Percentiles rank a stretch among this genome's conserved stretches.
Evolutionary conservation across 2,113 vertebrate species (phyloP).

Genomic region (Pterocles burchelli): DNA sequence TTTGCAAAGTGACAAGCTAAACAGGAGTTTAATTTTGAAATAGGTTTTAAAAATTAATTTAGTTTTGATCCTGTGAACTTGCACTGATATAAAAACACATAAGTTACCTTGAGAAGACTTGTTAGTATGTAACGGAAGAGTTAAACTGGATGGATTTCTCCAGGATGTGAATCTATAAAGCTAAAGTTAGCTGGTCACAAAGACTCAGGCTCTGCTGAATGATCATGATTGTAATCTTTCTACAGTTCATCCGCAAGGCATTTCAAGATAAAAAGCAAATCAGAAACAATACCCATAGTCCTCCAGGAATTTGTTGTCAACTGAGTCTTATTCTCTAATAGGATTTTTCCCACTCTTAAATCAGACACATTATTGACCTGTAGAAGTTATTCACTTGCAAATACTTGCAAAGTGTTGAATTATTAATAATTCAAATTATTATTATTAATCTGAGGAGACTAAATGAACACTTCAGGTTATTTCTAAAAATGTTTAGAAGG

Average conservation of each 20-base stretch:
- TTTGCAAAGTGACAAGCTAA: neutral
- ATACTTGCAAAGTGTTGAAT: neutral
- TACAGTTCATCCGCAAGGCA: neutral
- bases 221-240: conserved; percentile 24
- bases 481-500: neutral
- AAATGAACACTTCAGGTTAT: neutral
- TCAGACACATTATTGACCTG: neutral
- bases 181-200: neutral
- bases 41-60: neutral
- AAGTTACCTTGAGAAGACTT: conserved; percentile 1
- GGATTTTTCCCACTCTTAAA: neutral
- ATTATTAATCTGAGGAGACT: neutral
- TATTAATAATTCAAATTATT: neutral
- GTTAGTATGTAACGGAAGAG: conserved; percentile 8
- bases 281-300: neutral
- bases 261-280: conserved; percentile 41
- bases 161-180: neutral
- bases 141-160: conserved; percentile 32
- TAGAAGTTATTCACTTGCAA: neutral
- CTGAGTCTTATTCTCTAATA: neutral
- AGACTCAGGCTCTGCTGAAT: neutral
- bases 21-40: conserved; percentile 29
- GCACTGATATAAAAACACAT: neutral
- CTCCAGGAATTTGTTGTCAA: neutral
- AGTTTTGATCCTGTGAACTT: conserved; percentile 10